These are phyloP conservation scores for Danionella dracula DNA, from an alignment of 2,797 vertebrate species.

Conservation along the genomic window DNA sequence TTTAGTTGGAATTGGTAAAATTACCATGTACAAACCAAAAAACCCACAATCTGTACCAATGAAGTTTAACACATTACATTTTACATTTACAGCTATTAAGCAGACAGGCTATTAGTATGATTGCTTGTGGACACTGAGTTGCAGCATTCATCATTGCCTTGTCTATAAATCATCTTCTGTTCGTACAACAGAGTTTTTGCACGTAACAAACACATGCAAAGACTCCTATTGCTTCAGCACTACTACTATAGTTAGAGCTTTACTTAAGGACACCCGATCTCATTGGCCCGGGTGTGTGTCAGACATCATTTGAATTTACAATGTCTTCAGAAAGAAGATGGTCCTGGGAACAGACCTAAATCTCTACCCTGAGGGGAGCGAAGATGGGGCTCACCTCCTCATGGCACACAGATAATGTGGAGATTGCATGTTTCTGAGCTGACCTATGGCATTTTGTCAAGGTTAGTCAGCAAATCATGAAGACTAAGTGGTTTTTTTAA, in stretches of 20 bases:
- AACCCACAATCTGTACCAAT: no score
- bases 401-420: background rate
- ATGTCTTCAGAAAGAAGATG: background rate
- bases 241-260: no score
- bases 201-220: no score
- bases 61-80: no score
- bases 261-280: no score
- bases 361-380: background rate
- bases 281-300: background rate
- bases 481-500: slow-evolving; percentile 18
- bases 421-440: slow-evolving; percentile 25
- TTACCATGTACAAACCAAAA: no score
- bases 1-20: no score
- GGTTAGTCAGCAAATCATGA: slow-evolving; percentile 39
- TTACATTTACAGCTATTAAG: background rate
- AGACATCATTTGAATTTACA: background rate
- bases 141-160: background rate
- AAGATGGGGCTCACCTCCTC: background rate
- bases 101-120: background rate
- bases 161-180: background rate
- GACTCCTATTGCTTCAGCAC: no score
- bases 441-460: slow-evolving; percentile 40
- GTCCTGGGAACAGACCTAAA: background rate
- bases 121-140: background rate
- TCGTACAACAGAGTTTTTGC: no score